These are phyloP conservation scores for Telenomus remus DNA, from an alignment of 1,140 invertebrate genomes.

Conservation along the genomic window DNA sequence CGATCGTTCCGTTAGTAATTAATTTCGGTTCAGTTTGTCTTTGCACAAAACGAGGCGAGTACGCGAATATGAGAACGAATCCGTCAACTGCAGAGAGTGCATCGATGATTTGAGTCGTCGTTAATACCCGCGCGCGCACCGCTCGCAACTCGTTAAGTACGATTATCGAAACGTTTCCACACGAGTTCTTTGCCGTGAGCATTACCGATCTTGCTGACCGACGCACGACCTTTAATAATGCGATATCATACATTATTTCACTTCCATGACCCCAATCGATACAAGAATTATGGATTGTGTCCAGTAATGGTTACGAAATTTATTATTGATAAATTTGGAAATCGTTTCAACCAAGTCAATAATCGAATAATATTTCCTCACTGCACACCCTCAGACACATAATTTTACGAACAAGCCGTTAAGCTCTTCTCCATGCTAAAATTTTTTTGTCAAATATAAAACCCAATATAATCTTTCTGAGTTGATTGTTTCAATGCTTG, in stretches of 20 bases:
- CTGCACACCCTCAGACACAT: too few species aligned
- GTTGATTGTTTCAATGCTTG: too few species aligned
- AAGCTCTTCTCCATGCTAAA: too few species aligned
- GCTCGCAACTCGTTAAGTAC: constrained; percentile 46
- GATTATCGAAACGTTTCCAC: constrained; percentile 55
- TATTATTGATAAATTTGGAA: background rate
- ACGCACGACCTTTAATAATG: constrained; percentile 37
- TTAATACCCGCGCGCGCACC: constrained; percentile 19
- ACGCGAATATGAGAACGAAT: constrained; percentile 54
- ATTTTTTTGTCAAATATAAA: too few species aligned
- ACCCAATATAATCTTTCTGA: too few species aligned
- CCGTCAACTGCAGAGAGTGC: constrained; percentile 42
- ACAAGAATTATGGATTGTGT: constrained; percentile 25
- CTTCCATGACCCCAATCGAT: constrained; percentile 18
- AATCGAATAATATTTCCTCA: too few species aligned
- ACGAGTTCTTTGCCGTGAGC: constrained; percentile 48
- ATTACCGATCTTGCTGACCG: constrained; percentile 49
- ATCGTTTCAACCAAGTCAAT: background rate
- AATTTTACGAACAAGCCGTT: too few species aligned
- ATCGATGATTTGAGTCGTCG: constrained; percentile 25
- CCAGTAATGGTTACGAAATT: background rate
- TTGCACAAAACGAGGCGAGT: constrained; percentile 25
- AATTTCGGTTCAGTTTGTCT: constrained; percentile 45
- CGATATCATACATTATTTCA: constrained; percentile 36
- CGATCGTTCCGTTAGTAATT: constrained; percentile 46